Percentiles rank a stretch among this genome's conserved stretches.
Evolutionary conservation across 1,140 invertebrate species (phyloP).

Genomic region (Melitaea cinxia): DNA sequence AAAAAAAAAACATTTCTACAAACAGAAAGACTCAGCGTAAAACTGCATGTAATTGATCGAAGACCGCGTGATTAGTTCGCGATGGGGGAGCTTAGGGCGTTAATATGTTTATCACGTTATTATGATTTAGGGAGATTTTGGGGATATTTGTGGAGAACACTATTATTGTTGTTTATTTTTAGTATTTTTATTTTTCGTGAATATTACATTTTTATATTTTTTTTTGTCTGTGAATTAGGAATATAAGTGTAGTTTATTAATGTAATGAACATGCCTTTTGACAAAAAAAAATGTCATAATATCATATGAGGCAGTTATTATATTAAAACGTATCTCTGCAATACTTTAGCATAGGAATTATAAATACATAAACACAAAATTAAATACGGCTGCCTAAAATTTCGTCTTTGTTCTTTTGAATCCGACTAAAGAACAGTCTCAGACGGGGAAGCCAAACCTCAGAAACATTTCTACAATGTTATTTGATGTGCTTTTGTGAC

Average conservation of each 20-base stretch:
- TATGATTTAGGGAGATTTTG: not conserved
- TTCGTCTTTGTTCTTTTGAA: slow-evolving; percentile 34
- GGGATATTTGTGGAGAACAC: not conserved
- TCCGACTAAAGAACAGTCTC: slow-evolving; percentile 31
- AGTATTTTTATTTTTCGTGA: not conserved
- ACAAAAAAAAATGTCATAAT: too few relatives aligned
- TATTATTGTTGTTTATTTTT: not conserved
- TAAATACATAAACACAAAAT: slow-evolving; percentile 3
- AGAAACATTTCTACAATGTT: slow-evolving; percentile 28
- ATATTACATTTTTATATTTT: not conserved
- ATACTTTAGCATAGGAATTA: not conserved
- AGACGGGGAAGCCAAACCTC: slow-evolving; percentile 34
- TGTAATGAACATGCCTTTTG: too few relatives aligned
- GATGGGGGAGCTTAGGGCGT: slow-evolving; percentile 29
- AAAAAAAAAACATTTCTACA: too few relatives aligned
- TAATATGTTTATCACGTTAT: slow-evolving; percentile 21
- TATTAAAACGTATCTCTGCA: not conserved
- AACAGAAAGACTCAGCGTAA: slow-evolving; percentile 38
- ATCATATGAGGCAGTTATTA: too few relatives aligned
- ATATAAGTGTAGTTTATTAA: too few relatives aligned
- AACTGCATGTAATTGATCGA: slow-evolving; percentile 66
- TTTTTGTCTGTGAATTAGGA: too few relatives aligned
- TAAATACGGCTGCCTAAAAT: slow-evolving; percentile 15
- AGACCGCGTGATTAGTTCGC: slow-evolving; percentile 54
- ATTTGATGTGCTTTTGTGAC: slow-evolving; percentile 29